Conservation (phyloP, 2,113 vertebrate genomes). For the Dissostichus mawsoni region DNA sequence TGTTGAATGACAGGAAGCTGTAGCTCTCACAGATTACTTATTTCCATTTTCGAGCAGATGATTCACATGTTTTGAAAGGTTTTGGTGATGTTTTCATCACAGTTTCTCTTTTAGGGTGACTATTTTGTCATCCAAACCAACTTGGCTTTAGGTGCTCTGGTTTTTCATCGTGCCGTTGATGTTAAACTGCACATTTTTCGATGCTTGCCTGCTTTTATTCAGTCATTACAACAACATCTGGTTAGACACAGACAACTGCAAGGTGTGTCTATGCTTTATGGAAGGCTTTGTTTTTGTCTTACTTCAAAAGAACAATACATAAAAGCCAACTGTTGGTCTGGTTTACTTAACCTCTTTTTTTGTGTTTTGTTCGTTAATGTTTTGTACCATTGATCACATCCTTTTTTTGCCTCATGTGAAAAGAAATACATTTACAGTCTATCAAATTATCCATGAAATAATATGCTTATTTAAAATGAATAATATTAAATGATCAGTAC, state of each 20-base stretch:
- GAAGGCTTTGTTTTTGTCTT: not conserved
- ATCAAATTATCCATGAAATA: not conserved
- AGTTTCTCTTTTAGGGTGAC: conserved; percentile 34
- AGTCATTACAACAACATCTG: conserved; percentile 10
- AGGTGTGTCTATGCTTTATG: not conserved
- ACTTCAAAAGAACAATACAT: not conserved
- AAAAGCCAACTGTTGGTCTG: not conserved
- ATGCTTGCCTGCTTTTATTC: conserved; percentile 16
- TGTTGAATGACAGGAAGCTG: conserved; percentile 66
- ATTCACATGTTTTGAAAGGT: conserved; percentile 57
- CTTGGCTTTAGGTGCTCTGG: not conserved
- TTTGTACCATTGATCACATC: not conserved
- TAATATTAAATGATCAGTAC: too few species aligned
- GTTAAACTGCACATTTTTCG: conserved; percentile 6
- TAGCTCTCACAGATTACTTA: conserved; percentile 60
- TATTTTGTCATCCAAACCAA: conserved; percentile 23
- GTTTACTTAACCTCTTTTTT: not conserved
- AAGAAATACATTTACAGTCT: not conserved
- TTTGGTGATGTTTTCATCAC: conserved; percentile 41
- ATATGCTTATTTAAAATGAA: too few species aligned
- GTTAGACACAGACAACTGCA: not conserved
- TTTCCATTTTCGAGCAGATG: conserved; percentile 60
- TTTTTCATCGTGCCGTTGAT: conserved; percentile 20
- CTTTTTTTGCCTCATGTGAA: not conserved
- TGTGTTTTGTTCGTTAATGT: not conserved